phyloP scores from a whole-genome alignment of 2,113 vertebrate species.

The Hemiprocne comata region DNA sequence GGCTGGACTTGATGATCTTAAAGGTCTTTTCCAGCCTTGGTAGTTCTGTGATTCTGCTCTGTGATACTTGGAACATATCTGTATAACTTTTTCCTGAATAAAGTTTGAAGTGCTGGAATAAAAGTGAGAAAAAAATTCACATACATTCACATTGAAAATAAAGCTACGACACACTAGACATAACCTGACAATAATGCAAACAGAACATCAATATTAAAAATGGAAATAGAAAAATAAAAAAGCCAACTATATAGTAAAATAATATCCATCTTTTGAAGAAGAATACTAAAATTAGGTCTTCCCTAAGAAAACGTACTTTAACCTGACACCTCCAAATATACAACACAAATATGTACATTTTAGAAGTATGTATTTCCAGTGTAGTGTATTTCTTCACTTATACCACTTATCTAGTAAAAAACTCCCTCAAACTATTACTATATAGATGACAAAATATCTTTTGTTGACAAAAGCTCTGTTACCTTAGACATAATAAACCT shows the following conservation, averaged over 20 bases:
- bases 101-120: not conserved
- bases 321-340: not conserved
- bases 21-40: too few relatives aligned
- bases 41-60: too few relatives aligned
- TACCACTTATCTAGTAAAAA: not conserved
- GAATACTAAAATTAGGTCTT: not conserved
- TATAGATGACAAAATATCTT: not conserved
- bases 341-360: not conserved
- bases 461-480: not conserved
- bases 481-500: not conserved
- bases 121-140: accelerated
- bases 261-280: not conserved
- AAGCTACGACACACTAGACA: not conserved
- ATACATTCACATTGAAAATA: not conserved
- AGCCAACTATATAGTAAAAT: not conserved
- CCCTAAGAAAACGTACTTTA: not conserved
- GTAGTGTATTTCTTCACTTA: not conserved
- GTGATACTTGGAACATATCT: not conserved
- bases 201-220: not conserved
- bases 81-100: not conserved
- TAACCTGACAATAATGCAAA: not conserved
- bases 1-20: too few relatives aligned
- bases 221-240: not conserved
- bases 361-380: not conserved
- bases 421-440: not conserved